Conservation (phyloP, 2,888 invertebrate species). For the Scaptomyza tumidula region DNA sequence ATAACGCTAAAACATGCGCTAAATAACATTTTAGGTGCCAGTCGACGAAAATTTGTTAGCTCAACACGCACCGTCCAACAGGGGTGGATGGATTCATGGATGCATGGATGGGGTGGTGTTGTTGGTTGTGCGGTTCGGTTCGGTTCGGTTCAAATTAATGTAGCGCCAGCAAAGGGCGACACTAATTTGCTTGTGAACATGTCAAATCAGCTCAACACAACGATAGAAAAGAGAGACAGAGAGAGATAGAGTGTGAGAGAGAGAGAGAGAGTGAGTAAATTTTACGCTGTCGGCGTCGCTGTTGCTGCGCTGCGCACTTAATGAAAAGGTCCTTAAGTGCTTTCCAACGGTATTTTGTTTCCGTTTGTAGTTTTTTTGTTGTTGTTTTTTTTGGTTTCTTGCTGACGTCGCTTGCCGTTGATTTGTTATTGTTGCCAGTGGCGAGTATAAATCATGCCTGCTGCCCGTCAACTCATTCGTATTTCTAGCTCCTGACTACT, state of each 20-base stretch:
- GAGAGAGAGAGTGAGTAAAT: conserved; percentile 32
- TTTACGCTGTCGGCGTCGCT: conserved; percentile 61
- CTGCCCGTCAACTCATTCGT: conserved; percentile 25
- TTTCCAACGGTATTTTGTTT: conserved; percentile 83
- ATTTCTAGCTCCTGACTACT: neutral
- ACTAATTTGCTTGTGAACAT: conserved; percentile 81
- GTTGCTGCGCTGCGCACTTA: conserved; percentile 63
- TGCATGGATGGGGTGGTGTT: neutral
- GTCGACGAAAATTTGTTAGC: conserved; percentile 59
- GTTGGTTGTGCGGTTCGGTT: conserved; percentile 5
- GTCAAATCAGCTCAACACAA: conserved; percentile 78
- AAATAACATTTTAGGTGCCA: conserved; percentile 75
- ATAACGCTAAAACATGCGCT: conserved; percentile 80
- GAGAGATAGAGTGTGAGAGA: too few species aligned
- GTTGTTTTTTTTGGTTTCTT: neutral
- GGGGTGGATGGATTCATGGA: neutral
- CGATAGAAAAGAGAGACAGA: neutral
- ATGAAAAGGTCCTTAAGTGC: conserved; percentile 83
- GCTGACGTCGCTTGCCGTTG: conserved; percentile 61
- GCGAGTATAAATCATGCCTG: conserved; percentile 79
- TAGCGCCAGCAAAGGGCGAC: conserved; percentile 70
- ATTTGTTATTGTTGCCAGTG: conserved; percentile 77
- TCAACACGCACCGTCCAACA: conserved; percentile 56
- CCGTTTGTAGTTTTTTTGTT: conserved; percentile 76
- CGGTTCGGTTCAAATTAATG: conserved; percentile 67